Evolutionary conservation across 2,888 invertebrate genomes (phyloP).

Genomic region (Xanthorhoe spadicearia): DNA sequence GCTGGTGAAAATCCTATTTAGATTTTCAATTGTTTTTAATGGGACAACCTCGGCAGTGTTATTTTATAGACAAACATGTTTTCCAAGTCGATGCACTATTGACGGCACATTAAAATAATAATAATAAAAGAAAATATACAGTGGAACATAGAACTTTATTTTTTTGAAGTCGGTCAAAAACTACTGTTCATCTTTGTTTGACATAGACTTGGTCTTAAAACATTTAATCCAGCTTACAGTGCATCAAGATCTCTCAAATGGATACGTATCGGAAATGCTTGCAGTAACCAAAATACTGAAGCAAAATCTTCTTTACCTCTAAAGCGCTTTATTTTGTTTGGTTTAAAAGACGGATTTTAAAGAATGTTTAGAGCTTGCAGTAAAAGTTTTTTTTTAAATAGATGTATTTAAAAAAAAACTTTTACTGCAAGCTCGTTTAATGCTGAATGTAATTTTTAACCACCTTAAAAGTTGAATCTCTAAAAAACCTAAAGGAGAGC

Average conservation of each 20-base stretch:
- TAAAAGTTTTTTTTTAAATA: too few species aligned
- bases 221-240: neutral
- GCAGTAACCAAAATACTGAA: conserved; percentile 2
- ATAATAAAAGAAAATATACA: neutral
- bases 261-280: neutral
- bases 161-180: neutral
- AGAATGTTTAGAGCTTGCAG: too few species aligned
- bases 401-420: too few species aligned
- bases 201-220: neutral
- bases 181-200: neutral
- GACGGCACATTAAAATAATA: too few species aligned
- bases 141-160: neutral
- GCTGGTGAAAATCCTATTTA: too few species aligned
- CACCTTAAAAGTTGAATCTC: too few species aligned
- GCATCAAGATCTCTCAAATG: conserved; percentile 3
- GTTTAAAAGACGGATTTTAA: neutral
- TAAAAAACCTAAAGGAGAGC: too few species aligned
- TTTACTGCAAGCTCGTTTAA: too few species aligned
- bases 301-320: neutral
- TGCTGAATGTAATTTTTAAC: too few species aligned
- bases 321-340: conserved; percentile 3
- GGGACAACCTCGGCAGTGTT: too few species aligned
- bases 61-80: too few species aligned
- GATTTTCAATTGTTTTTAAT: too few species aligned
- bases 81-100: neutral